Evolutionary conservation across 2,797 vertebrate genomes (phyloP).

Genomic region (Tolypeutes matacus): DNA sequence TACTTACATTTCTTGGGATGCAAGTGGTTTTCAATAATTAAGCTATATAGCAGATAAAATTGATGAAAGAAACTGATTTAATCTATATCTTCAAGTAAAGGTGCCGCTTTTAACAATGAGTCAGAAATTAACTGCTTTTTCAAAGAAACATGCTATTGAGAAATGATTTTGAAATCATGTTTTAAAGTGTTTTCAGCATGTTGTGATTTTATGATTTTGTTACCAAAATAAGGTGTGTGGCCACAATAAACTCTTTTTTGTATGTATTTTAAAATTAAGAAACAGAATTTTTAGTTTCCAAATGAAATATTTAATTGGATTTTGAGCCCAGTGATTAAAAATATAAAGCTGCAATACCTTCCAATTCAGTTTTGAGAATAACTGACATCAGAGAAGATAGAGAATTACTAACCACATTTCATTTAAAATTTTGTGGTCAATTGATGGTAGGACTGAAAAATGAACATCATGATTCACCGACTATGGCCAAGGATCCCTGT

Average conservation of each 20-base stretch:
- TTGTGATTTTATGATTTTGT: conserved; percentile 34
- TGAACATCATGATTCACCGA: neutral
- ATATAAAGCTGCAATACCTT: neutral
- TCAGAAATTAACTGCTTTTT: conserved; percentile 36
- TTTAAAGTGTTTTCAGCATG: conserved; percentile 54
- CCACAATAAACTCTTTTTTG: neutral
- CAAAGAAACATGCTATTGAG: conserved; percentile 8
- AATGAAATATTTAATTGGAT: conserved; percentile 25
- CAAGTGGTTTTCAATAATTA: neutral
- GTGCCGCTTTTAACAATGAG: conserved; percentile 55
- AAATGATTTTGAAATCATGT: conserved; percentile 40
- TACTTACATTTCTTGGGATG: conserved; percentile 40
- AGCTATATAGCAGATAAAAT: neutral
- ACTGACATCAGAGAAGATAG: neutral
- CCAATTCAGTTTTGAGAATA: neutral
- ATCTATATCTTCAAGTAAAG: neutral
- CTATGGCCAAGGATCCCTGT: neutral
- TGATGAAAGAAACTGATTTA: conserved; percentile 33
- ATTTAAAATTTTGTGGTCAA: neutral
- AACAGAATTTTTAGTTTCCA: conserved; percentile 33
- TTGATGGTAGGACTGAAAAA: neutral
- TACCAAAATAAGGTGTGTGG: neutral
- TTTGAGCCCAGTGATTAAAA: neutral
- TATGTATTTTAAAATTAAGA: neutral
- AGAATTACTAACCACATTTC: neutral